Base-by-base conservation (phyloP, 2,888 invertebrate species). In the Colostygia pectinataria region DNA sequence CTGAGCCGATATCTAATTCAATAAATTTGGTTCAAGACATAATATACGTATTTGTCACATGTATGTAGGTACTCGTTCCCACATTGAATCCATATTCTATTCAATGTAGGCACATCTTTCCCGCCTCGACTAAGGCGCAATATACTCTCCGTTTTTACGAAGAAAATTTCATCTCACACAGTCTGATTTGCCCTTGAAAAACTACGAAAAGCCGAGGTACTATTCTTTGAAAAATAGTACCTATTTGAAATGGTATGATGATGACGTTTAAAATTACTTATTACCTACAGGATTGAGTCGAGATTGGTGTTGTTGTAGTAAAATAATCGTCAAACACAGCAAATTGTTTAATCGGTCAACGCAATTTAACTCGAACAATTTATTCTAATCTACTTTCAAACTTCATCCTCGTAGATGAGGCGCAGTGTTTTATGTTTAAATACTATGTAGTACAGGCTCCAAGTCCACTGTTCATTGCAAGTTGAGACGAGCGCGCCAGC, bases 361-460 rank as follows among this genome's bases (percentile, higher is more conserved):
- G 33, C 38, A 52, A 46, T 46, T 42, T 29, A 46, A 38, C 42
- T 42, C 29, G 12, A 29, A 37, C 51, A 42, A 42, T 45, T 51
- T 36, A 38, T 34, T 41, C 14, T n/a, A 45, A 39, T 46, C 27
- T 27, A 24, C 38, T 40, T 9, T 31, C 42, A 50, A 59, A 47
- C 53, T 44, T 48, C 23, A 15, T 28, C 48, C 23, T 40, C n/a
- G 18, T 15, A 62, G 66, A 69, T 66, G 67, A 66, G 62, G 59
- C 60, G 64, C 71, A 72, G 69, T 71, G 74, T 76, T 75, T 67
- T 57, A 61, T 71, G 65, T 70, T 72, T 68, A 68, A 65, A 68
- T 68, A 55, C 55, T 36, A 25, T 56, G 54, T 65, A 70, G 61
- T 64, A 68, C 64, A 65, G 61, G 63, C 42, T 45, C 59, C 24